Evolutionary conservation across 2,113 vertebrate species (phyloP).

Genomic region (Toxostoma redivivum): DNA sequence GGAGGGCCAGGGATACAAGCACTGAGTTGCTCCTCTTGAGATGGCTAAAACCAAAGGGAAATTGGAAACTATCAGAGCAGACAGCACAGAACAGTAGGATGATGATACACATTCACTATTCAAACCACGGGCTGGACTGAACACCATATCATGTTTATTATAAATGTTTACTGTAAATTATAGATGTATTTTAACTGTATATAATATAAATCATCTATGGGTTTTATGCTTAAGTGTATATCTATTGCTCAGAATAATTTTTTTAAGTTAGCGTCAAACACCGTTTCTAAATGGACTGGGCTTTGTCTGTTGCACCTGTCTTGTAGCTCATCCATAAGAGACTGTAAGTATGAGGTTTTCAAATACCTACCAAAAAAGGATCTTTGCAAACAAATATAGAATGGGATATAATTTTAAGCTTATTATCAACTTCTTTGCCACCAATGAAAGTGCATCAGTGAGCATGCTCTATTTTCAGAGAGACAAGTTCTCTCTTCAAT

Average conservation of each 20-base stretch:
- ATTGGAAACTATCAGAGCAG: not conserved
- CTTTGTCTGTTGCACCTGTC: not conserved
- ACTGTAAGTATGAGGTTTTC: not conserved
- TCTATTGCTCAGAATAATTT: not conserved
- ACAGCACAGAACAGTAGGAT: not conserved
- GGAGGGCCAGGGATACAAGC: conserved; percentile 70
- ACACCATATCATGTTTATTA: not conserved
- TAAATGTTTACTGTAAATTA: not conserved
- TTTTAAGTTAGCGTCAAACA: not conserved
- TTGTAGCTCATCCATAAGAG: not conserved
- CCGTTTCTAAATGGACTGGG: not conserved
- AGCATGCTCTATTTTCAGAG: not conserved
- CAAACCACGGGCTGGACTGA: not conserved
- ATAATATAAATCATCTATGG: not conserved
- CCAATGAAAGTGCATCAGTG: not conserved
- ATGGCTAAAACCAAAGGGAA: conserved; percentile 70
- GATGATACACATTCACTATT: not conserved
- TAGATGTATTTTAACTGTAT: not conserved
- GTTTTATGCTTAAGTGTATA: not conserved
- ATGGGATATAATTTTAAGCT: not conserved
- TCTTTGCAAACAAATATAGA: not conserved
- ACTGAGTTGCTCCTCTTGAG: conserved; percentile 52
- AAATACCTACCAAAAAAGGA: not conserved
- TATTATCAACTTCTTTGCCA: not conserved
- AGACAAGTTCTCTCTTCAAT: not conserved